Conservation (phyloP, 2,113 vertebrate species). For the Tachysurus vachellii region DNA sequence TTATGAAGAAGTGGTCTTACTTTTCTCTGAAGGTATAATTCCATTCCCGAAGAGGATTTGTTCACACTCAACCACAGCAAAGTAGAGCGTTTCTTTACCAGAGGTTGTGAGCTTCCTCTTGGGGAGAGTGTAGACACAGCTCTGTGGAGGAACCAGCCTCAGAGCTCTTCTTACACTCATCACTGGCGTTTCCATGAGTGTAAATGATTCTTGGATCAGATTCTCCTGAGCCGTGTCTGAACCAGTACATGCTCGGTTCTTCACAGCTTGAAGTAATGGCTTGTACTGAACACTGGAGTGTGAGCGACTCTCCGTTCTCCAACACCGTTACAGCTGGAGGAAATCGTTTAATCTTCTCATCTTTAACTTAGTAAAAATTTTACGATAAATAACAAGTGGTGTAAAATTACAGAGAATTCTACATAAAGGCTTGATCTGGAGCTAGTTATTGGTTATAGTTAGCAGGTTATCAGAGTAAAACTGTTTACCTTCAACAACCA, state of each 20-base stretch:
- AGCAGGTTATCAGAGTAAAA: neutral
- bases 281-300: constrained; percentile 53
- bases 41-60: constrained; percentile 8
- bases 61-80: constrained; percentile 29
- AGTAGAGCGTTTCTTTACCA: constrained; percentile 15
- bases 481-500: neutral
- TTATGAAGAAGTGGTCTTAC: neutral
- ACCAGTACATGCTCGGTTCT: constrained; percentile 38
- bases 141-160: constrained; percentile 13
- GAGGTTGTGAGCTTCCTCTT: constrained; percentile 20
- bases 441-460: neutral
- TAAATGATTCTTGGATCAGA: constrained; percentile 51
- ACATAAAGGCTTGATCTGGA: neutral
- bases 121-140: constrained; percentile 58
- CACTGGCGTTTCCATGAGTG: constrained; percentile 27
- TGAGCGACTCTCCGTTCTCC: constrained; percentile 5
- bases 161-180: constrained; percentile 7
- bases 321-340: neutral
- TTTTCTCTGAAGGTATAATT: neutral
- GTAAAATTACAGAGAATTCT: neutral
- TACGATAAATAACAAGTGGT: neutral
- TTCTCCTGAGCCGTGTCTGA: constrained; percentile 49
- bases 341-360: neutral
- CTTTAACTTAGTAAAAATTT: neutral
- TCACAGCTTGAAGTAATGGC: constrained; percentile 26